Evolutionary conservation across 2,888 invertebrate genomes (phyloP).

Genomic region (Anoplius nigerrimus): DNA sequence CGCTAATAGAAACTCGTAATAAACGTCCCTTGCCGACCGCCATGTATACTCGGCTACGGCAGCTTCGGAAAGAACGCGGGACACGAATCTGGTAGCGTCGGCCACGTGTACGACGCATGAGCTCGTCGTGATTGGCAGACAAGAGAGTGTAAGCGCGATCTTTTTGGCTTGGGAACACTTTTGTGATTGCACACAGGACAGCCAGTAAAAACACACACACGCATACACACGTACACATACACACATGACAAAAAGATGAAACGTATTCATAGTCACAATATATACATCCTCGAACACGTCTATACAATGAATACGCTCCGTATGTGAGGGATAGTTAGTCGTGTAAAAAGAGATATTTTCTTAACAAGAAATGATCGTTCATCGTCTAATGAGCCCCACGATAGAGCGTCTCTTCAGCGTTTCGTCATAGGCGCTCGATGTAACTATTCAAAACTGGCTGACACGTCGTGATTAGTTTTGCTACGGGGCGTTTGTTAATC

Average conservation of each 20-base stretch:
- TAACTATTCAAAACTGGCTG: constrained; percentile 36
- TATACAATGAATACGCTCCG: too few species aligned
- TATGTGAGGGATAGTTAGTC: constrained; percentile 5
- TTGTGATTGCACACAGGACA: too few species aligned
- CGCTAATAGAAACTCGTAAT: too few species aligned
- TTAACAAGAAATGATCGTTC: constrained; percentile 21
- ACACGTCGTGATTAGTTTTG: constrained; percentile 37
- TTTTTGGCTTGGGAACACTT: too few species aligned
- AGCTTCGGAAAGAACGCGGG: neutral
- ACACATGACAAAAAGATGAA: too few species aligned
- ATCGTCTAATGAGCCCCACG: constrained; percentile 24
- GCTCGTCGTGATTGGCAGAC: constrained; percentile 4
- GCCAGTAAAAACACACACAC: too few species aligned
- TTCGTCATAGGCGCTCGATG: constrained; percentile 33
- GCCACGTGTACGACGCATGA: constrained; percentile 6
- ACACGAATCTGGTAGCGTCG: neutral
- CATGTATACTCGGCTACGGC: too few species aligned
- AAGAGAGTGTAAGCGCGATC: too few species aligned
- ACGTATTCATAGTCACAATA: too few species aligned
- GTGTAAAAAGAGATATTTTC: constrained; percentile 31
- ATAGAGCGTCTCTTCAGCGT: constrained; percentile 20
- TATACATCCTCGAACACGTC: too few species aligned
- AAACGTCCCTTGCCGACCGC: too few species aligned
- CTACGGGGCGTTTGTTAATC: constrained; percentile 50
- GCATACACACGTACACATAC: too few species aligned